A percentile compares a stretch with the other conserved stretches of the same genome.
Evolutionary conservation across 2,888 invertebrate species (phyloP).

Genomic region (Branchellion lobata): DNA sequence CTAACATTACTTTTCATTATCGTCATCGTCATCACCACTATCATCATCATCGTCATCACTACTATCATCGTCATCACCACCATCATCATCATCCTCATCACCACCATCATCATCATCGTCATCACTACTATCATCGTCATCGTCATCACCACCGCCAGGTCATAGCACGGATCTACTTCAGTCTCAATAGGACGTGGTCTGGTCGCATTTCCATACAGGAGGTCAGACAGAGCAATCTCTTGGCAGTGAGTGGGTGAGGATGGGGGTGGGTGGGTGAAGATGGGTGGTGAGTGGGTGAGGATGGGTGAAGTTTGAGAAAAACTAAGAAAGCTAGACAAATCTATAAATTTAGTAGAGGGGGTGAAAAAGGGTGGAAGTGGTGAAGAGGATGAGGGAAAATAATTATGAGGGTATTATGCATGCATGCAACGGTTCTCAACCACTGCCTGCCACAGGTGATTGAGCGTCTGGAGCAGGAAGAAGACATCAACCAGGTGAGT

Average conservation of each 20-base stretch:
- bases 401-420: slow-evolving; percentile 1
- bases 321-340: not conserved
- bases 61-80: no score
- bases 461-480: slow-evolving; percentile 84
- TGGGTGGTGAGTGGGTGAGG: not conserved
- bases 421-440: no score
- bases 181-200: slow-evolving; percentile 94
- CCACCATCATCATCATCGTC: not conserved
- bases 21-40: no score
- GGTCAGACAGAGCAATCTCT: slow-evolving; percentile 83
- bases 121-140: no score
- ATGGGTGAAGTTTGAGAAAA: not conserved
- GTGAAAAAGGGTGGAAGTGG: not conserved
- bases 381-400: not conserved
- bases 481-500: slow-evolving; percentile 85
- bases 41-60: no score
- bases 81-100: not conserved
- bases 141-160: slow-evolving; percentile 65
- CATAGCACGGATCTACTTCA: slow-evolving; percentile 94
- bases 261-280: not conserved
- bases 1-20: not conserved
- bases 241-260: slow-evolving; percentile 62
- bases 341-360: not conserved
- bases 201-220: slow-evolving; percentile 85
- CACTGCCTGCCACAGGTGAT: slow-evolving; percentile 67